Conservation (phyloP, 2,888 invertebrate species). For the Mimumesa dahlbomi region DNA sequence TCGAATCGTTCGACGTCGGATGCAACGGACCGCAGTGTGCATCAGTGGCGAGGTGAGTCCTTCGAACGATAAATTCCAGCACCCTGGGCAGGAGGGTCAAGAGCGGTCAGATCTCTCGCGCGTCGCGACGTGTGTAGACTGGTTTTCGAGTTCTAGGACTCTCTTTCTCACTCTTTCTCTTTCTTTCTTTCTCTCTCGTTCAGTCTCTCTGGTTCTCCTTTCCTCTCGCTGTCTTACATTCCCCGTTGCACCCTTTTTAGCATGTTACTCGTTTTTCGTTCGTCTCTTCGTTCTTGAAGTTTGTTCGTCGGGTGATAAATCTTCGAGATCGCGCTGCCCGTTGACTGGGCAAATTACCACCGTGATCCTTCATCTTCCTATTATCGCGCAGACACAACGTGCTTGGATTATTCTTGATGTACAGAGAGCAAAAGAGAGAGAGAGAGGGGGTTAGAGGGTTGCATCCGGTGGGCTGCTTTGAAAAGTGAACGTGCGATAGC, state of each 20-base stretch:
- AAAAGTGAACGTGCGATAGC: constrained; percentile 16
- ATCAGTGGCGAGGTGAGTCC: constrained; percentile 57
- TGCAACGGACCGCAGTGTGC: constrained; percentile 35
- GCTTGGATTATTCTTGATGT: constrained; percentile 9
- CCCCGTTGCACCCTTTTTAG: neutral
- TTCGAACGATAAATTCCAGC: constrained; percentile 51
- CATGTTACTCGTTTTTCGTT: neutral
- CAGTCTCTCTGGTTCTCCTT: neutral
- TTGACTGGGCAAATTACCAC: constrained; percentile 45
- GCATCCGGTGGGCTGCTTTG: neutral
- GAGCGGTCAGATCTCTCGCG: constrained; percentile 57
- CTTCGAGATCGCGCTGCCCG: constrained; percentile 36
- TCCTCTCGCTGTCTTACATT: constrained; percentile 11
- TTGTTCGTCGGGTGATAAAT: constrained; percentile 28
- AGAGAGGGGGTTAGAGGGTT: neutral
- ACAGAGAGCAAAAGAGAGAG: neutral
- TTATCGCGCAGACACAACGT: constrained; percentile 25
- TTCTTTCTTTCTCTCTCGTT: neutral
- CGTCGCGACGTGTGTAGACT: constrained; percentile 57
- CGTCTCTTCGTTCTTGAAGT: neutral
- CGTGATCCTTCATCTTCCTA: constrained; percentile 39
- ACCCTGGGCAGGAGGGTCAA: constrained; percentile 56
- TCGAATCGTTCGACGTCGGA: constrained; percentile 22
- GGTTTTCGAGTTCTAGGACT: constrained; percentile 42
- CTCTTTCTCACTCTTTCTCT: constrained; percentile 6